Conservation (phyloP, 2,888 invertebrate species). For the Rhyacophila evoluta region DNA sequence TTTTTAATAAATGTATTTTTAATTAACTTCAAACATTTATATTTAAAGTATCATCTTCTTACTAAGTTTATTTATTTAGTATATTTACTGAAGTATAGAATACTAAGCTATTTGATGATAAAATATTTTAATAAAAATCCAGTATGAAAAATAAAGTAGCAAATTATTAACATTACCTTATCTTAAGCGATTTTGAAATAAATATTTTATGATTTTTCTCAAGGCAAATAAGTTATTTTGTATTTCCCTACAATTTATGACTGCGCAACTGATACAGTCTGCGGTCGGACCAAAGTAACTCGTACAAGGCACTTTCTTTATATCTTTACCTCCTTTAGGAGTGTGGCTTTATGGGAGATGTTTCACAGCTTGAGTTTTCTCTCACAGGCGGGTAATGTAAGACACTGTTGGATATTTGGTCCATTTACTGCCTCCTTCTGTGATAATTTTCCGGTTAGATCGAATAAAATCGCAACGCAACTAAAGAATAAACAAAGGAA, state of each 20-base stretch:
- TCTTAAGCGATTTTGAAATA: slow-evolving; percentile 15
- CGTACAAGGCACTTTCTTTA: slow-evolving; percentile 14
- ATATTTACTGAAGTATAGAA: too few relatives aligned
- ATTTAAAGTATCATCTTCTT: too few relatives aligned
- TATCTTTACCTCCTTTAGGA: background rate
- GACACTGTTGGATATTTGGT: slow-evolving; percentile 19
- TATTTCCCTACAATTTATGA: slow-evolving; percentile 11
- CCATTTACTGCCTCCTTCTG: slow-evolving; percentile 25
- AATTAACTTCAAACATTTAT: too few relatives aligned
- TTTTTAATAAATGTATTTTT: too few relatives aligned
- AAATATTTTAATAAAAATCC: too few relatives aligned
- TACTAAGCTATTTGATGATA: too few relatives aligned
- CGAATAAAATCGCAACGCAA: slow-evolving; percentile 11
- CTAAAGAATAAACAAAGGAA: slow-evolving; percentile 14
- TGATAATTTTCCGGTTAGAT: slow-evolving; percentile 24
- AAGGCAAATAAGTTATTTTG: slow-evolving; percentile 4
- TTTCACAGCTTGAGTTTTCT: slow-evolving; percentile 16
- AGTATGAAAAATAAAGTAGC: background rate
- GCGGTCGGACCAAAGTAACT: background rate
- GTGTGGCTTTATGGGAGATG: background rate
- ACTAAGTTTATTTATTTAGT: too few relatives aligned
- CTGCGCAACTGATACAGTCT: slow-evolving; percentile 14
- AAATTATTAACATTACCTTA: slow-evolving; percentile 3
- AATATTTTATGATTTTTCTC: background rate
- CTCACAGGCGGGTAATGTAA: slow-evolving; percentile 9